phyloP scores from a whole-genome alignment of 1,140 invertebrate species.

The Steinernema khuongi region DNA sequence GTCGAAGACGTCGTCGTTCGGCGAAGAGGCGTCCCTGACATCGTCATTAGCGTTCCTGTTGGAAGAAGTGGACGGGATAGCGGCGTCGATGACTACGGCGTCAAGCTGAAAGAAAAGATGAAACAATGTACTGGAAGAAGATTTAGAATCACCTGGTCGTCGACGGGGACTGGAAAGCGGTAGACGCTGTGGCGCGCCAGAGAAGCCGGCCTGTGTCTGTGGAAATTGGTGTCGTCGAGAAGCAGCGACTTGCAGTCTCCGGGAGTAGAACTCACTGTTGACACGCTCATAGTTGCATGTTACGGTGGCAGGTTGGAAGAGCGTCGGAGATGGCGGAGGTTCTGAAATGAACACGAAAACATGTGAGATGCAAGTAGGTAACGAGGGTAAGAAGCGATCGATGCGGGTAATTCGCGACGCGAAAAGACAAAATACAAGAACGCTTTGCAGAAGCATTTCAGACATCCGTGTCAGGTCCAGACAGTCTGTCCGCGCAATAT shows the following conservation, averaged over 20 bases:
- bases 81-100: neutral
- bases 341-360: neutral
- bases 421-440: neutral
- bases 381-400: neutral
- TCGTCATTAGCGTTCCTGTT: neutral
- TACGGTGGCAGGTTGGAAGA: neutral
- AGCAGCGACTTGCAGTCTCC: neutral
- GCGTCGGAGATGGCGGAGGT: neutral
- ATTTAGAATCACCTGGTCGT: neutral
- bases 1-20: conserved; percentile 6
- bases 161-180: neutral
- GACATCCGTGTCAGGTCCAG: no score
- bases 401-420: neutral
- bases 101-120: neutral
- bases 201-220: neutral
- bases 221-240: conserved; percentile 10
- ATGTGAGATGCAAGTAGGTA: neutral
- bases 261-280: neutral
- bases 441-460: no score
- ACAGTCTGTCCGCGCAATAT: no score
- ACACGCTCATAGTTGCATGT: conserved; percentile 9
- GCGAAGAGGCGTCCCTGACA: neutral
- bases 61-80: neutral
- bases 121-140: neutral
- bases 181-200: neutral